Base-by-base conservation (phyloP, 1,140 invertebrate genomes). In the Zeugodacus cucurbitae region DNA sequence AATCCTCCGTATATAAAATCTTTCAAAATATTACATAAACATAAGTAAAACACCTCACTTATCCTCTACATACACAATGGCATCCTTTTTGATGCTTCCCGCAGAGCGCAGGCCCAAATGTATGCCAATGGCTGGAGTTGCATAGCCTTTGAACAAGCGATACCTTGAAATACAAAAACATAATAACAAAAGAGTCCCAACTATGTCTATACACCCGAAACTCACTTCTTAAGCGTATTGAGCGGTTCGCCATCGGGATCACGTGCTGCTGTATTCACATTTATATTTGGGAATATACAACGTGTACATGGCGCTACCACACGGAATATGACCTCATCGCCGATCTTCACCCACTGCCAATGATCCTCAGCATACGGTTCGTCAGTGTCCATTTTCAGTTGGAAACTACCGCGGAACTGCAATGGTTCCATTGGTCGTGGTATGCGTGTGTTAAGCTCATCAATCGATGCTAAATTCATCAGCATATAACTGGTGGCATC, bases 251-350 rank as follows among this genome's bases (percentile, higher is more conserved):
- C 90, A 59, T 95, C 94, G 0, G 91, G 87, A 91, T 94, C 91
- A 78, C 95, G 94, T 37, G 90, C 89, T 0, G 94, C 95, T 0
- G 94, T 95, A 67, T 94, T 93, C 7, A 94, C 94, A 94, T 96
- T 92, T 2, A 96, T 93, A 11, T 95, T 96, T 0, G 95, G 95
- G 0, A 96, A 91, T 22, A 95, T 94, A 90, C 95, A 96, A 44
- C 94, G 92, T 6, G 89, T 92, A 87, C 91, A 94, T 0, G 93
- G 94, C 44, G 94, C 94, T 20, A 94, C 91, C 59, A 91, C 89
- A 4, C 94, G 90, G 32, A 94, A 94, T 3, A 93, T 89, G 1
- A 90, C 89, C 22, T 92, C 89, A 44, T 93, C 89, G 0, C 93
- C 93, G 87, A 94, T 93, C 74, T 89, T 90, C 32, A 94, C 85